Evolutionary conservation across 2,888 invertebrate species (phyloP), one percentile per base, ranked within the genome.

Genomic region (Philopedon plagiatum): DNA sequence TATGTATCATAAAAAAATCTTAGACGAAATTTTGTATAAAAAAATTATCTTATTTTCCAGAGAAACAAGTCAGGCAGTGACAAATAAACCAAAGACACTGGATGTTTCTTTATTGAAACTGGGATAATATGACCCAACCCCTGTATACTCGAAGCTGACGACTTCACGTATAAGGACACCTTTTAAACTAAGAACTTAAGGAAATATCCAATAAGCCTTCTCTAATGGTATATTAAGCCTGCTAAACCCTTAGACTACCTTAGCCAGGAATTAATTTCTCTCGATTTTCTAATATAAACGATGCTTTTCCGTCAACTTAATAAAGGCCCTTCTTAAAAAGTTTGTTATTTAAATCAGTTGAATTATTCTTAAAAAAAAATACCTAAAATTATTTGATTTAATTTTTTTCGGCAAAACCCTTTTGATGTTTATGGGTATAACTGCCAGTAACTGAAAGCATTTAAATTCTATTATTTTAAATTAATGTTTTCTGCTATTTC

Each of bases 141-240:
- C 23, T 23, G 37, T 37, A 37, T 21, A 7, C 11, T 5, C 8
- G 46, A 7, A 21, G 2, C 21, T 23, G 23, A 23, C 21, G 5
- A 8, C n/a, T 46, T 23, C n/a, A 23, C 46, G 46, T 46, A 51
- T 51, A 51, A 51, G 26, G 13, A 13, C 51, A 26, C 11, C 44
- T 44, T 26, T 51, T 51, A 51, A 29, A 13, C 51, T 51, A 26
- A 26, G 26, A 51, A 51, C 15, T 51, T 26, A 51, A 26, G 51
- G 26, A 51, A 51, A 51, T 51, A 51, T 15, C 51, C 51, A 51
- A 51, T 26, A 51, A 51, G 51, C 26, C 51, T 51, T 15, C 26
- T 13, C 26, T 51, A 51, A 51, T 51, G 51, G 51, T 51, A 21
- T 26, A 51, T 51, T 51, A 51, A 51, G 26, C 51, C 26, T 29